Base-by-base conservation (phyloP, 2,888 invertebrate species). In the Gnatocerus cornutus region DNA sequence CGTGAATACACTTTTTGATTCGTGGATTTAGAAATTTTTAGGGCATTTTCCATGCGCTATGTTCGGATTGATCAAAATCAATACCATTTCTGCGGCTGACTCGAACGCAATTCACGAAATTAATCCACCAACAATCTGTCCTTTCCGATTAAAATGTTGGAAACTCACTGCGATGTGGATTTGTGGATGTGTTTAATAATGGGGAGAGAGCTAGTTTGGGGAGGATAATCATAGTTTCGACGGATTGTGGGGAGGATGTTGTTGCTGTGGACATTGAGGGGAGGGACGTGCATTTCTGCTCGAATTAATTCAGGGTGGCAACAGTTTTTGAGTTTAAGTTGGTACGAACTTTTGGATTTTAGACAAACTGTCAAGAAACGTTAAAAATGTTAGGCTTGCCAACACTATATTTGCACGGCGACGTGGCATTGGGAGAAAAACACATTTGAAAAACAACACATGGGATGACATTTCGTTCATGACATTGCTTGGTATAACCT, bases 51-150 rank as follows among this genome's bases (percentile, higher is more conserved):
- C 33, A 41, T 41, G 41, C 41, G 41, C 41, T 12, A 41, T 1
- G 10, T 41, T 12, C 13, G 41, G 12, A 6, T 33, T 1, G 41
- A 41, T 41, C 41, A 41, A 41, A 41, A 41, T 41, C 41, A 13
- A 41, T 41, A 41, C 12, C 41, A 13, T 41, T 41, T 41, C 41
- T 12, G 41, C 41, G 41, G 41, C 41, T 41, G 41, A 33, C 33
- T 33, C 33, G 33, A 33, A 53, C 30, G 39, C 55, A 55, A 55
- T 55, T 33, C 37, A 33, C 55, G 55, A 55, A 55, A 55, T 55
- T 55, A 55, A 55, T 55, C 55, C 33, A 16, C 12, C 39, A 33
- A 55, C 55, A 55, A 55, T 55, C 55, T 55, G 55, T 55, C 55
- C 55, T 33, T 55, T 55, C 16, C 55, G 55, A 55, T 55, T 55